Conservation (phyloP, 2,888 invertebrate genomes). For the Leptarthrus brevirostris region DNA sequence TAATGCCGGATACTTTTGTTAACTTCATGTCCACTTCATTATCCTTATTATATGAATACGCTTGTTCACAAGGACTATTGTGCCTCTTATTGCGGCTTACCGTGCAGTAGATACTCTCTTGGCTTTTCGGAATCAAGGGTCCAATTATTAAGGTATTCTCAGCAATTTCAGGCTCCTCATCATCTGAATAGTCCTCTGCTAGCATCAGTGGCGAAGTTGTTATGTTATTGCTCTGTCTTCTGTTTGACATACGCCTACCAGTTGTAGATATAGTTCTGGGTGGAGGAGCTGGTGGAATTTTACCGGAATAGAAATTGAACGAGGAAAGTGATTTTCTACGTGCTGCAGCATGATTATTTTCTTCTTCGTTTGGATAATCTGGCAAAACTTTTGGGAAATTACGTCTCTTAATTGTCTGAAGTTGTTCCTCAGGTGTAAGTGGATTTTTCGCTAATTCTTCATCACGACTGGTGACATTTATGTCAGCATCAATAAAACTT, state of each 20-base stretch:
- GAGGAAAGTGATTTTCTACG: slow-evolving; percentile 77
- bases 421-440: slow-evolving; percentile 76
- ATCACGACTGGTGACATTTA: slow-evolving; percentile 82
- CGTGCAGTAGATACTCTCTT: slow-evolving; percentile 56
- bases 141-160: slow-evolving; percentile 71
- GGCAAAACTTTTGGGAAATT: slow-evolving; percentile 89
- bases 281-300: slow-evolving; percentile 76
- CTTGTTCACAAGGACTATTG: neutral
- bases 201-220: slow-evolving; percentile 68
- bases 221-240: slow-evolving; percentile 66
- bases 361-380: slow-evolving; percentile 66
- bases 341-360: neutral
- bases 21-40: slow-evolving; percentile 46
- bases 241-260: slow-evolving; percentile 65
- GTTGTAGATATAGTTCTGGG: slow-evolving; percentile 80
- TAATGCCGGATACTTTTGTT: slow-evolving; percentile 52
- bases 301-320: slow-evolving; percentile 62
- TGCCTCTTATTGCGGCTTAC: slow-evolving; percentile 51
- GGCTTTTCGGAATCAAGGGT: slow-evolving; percentile 68
- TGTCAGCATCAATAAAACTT: slow-evolving; percentile 68
- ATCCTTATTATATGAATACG: slow-evolving; percentile 12
- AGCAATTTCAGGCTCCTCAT: slow-evolving; percentile 68
- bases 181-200: slow-evolving; percentile 68
- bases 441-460: slow-evolving; percentile 61
- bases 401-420: slow-evolving; percentile 78